Conservation (phyloP, 2,797 vertebrate species). For the Rhinichthys osculus region DNA sequence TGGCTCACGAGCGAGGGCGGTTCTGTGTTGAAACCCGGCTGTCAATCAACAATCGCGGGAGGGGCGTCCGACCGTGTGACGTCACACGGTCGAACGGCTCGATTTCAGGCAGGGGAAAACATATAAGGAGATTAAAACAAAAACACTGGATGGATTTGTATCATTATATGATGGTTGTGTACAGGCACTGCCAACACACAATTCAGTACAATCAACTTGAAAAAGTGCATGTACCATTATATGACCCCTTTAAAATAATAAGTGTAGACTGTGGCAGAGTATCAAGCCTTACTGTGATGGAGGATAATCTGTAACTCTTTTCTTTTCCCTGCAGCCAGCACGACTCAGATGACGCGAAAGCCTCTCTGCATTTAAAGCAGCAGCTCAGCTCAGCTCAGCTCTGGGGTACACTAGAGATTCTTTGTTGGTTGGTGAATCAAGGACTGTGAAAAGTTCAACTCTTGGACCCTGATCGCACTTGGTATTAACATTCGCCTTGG, state of each 20-base stretch:
- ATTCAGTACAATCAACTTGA: too few species aligned
- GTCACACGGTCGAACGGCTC: too few species aligned
- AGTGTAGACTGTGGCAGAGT: neutral
- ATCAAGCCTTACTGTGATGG: conserved; percentile 16
- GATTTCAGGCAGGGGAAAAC: too few species aligned
- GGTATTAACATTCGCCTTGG: neutral
- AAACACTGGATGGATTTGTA: too few species aligned
- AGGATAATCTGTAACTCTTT: conserved; percentile 27
- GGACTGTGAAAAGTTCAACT: conserved; percentile 14
- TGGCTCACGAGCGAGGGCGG: too few species aligned
- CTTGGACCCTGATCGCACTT: neutral
- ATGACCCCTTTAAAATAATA: neutral
- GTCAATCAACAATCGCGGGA: too few species aligned
- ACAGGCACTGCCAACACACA: too few species aligned
- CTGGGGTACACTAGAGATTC: neutral
- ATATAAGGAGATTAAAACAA: too few species aligned
- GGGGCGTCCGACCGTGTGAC: too few species aligned
- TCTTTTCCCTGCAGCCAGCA: conserved; percentile 37
- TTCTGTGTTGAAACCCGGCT: too few species aligned
- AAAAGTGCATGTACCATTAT: too few species aligned
- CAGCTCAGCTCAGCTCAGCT: conserved; percentile 1
- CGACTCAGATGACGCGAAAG: conserved; percentile 3
- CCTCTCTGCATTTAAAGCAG: conserved; percentile 38
- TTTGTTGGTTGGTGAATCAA: conserved; percentile 21
- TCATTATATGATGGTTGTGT: too few species aligned